A percentile compares a stretch with the other conserved stretches of the same genome.
Conservation (phyloP, 1,140 invertebrate species). For the Linepithema humile region DNA sequence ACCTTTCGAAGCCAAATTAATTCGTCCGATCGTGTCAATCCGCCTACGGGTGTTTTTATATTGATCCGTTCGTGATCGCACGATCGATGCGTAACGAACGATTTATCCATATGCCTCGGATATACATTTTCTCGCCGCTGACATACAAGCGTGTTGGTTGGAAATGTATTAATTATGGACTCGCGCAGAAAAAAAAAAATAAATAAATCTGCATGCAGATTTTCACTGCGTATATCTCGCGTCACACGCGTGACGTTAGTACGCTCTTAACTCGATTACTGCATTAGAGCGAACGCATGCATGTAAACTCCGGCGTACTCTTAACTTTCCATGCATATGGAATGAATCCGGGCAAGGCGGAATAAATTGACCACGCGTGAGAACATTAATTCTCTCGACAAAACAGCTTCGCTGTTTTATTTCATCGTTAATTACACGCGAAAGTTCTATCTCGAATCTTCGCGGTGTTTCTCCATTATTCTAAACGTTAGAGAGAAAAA, state of each 20-base stretch:
- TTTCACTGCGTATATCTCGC: background rate
- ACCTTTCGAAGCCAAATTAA: conserved; percentile 59
- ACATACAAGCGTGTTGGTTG: background rate
- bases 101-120: conserved; percentile 25
- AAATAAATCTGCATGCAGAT: conserved; percentile 23
- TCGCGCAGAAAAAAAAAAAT: conserved; percentile 7
- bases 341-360: conserved; percentile 45
- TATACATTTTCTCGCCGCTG: background rate
- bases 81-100: conserved; percentile 35
- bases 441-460: background rate
- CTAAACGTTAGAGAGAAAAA: background rate
- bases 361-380: conserved; percentile 50
- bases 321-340: conserved; percentile 53
- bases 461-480: background rate
- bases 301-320: conserved; percentile 36
- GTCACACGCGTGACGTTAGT: conserved; percentile 30
- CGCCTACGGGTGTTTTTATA: conserved; percentile 58
- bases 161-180: conserved; percentile 59
- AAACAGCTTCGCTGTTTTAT: background rate
- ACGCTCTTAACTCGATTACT: conserved; percentile 52
- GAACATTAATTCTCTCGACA: conserved; percentile 35
- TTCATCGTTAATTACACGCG: conserved; percentile 50
- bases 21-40: conserved; percentile 58
- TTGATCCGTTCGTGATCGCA: conserved; percentile 15
- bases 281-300: conserved; percentile 20